Percentiles rank a stretch among this genome's conserved stretches.
Evolutionary conservation across 1,140 invertebrate genomes (phyloP).

Genomic region (Protaetia brevitarsis): DNA sequence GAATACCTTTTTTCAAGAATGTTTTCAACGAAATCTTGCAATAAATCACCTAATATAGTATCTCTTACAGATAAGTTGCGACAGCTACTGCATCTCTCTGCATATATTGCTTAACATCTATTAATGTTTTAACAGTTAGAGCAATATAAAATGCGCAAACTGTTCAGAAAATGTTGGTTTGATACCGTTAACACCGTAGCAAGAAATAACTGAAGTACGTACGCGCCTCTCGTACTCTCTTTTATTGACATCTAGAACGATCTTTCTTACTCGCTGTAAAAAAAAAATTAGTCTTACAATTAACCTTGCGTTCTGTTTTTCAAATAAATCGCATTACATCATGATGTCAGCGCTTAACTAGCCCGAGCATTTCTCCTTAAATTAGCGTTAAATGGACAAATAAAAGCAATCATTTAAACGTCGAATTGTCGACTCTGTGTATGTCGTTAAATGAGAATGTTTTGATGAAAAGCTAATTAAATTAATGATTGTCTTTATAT

Average conservation of each 20-base stretch:
- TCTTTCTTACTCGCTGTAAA: neutral
- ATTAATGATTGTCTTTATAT: neutral
- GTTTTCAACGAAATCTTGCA: too few species aligned
- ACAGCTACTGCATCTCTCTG: neutral
- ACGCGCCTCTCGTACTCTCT: neutral
- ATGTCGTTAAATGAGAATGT: neutral
- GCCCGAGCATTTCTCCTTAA: neutral
- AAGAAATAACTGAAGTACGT: neutral
- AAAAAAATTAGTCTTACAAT: neutral
- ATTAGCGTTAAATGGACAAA: constrained; percentile 5
- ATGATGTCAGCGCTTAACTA: constrained; percentile 5
- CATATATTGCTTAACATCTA: too few species aligned
- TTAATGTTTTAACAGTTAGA: neutral
- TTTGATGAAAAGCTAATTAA: constrained; percentile 1
- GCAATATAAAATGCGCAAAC: neutral
- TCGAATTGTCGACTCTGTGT: neutral
- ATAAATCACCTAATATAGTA: too few species aligned
- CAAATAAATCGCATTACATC: constrained; percentile 14
- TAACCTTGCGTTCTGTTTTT: constrained; percentile 6
- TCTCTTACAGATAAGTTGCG: too few species aligned
- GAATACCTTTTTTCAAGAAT: too few species aligned
- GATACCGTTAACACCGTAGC: neutral
- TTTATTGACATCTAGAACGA: neutral
- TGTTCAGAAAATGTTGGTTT: neutral
- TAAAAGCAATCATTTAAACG: constrained; percentile 7